Base-by-base conservation (phyloP, 2,797 vertebrate genomes). In the Halcyon badia region DNA sequence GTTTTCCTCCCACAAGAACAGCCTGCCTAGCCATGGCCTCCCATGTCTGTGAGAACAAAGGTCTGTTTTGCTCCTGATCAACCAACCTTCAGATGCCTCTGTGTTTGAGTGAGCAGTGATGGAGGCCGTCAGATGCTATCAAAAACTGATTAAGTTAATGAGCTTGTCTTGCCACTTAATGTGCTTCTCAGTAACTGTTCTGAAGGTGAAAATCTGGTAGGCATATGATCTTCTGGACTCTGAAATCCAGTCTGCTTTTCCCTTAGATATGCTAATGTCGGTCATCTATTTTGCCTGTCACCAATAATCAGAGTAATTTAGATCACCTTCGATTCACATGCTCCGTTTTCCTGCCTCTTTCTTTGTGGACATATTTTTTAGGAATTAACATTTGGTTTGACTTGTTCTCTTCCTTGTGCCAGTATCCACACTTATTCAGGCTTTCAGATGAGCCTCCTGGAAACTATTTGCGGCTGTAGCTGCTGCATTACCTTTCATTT, bases 141-240 rank as follows among this genome's bases (percentile, higher is more conserved):
- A 89, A 92, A 96, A 96, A 11, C 85, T 87, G 88, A 87, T 96
- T 56, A 91, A 88, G 65, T 89, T 94, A 96, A 96, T 88, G 83
- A 94, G 80, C 79, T 90, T 94, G 90, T 88, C 94, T 95, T 94
- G 65, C 85, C 56, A 73, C 89, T 86, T 91, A 54, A 76, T 79
- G 79, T 91, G 71, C 61, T 93, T 86, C 73, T 86, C 66, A 7
- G 73, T 78, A 68, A 62, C 61, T 88, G 49, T 61, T 94, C 49
- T 90, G 86, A 95, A 93, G 81, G 90, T 96, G 88, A 89, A 97
- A 97, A 82, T 82, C 48, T 8, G n/a, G 85, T 68, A 83, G 85
- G 37, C 49, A 52, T 33, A 15, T 8, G 6, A 48, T 80, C 46
- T 83, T 85, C 61, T 70, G 81, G 81, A 51, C 70, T 79, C 51